Evolutionary conservation across 23 tunicate genomes (phyloP).

Genomic region (Halocynthia aurantium): DNA sequence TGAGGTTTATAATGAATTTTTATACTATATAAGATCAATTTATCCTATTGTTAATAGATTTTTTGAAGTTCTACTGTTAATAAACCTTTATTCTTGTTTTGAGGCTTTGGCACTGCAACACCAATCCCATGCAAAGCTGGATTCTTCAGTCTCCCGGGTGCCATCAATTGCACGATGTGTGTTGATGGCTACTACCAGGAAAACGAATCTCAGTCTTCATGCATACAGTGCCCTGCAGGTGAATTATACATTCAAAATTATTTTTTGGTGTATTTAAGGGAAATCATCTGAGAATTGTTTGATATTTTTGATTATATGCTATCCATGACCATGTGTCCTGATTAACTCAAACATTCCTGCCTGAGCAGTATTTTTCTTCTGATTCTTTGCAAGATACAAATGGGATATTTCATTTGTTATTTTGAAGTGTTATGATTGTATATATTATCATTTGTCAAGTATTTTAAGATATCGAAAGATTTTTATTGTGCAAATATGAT

Average conservation of each 20-base stretch:
- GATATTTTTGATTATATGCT: not conserved
- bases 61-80: not conserved
- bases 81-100: not conserved
- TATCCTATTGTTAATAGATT: not conserved
- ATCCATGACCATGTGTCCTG: not conserved
- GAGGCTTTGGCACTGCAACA: no score
- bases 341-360: no score
- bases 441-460: no score
- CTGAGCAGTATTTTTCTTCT: no score
- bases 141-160: slow-evolving; percentile 43
- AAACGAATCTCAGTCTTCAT: slow-evolving; percentile 26
- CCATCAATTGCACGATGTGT: slow-evolving; percentile 67
- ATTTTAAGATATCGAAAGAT: no score
- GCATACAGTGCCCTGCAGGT: slow-evolving; percentile 72
- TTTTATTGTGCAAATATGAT: not conserved
- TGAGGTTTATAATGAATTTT: slow-evolving; percentile 7
- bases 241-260: no score
- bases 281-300: not conserved
- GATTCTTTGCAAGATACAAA: no score
- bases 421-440: no score
- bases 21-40: not conserved
- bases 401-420: no score
- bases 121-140: slow-evolving; percentile 45
- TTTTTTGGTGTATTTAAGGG: not conserved
- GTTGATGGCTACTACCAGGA: slow-evolving; percentile 52